Conservation (phyloP, 2,888 invertebrate genomes). For the Rosalia funebris region DNA sequence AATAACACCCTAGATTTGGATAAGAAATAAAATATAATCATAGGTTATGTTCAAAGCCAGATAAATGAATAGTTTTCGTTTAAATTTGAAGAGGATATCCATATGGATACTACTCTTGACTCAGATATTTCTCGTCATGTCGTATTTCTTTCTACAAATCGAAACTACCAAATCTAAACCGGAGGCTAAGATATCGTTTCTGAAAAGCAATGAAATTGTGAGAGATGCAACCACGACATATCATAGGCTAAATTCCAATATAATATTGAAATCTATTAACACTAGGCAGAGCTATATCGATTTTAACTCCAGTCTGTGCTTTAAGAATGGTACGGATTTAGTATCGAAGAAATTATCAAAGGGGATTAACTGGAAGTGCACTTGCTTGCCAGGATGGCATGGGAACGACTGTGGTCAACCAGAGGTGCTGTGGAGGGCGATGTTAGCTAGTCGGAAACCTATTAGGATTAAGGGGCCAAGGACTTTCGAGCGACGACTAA, state of each 20-base stretch:
- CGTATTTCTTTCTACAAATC: slow-evolving; percentile 57
- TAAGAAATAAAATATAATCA: slow-evolving; percentile 38
- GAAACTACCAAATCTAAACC: slow-evolving; percentile 32
- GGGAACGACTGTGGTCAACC: slow-evolving; percentile 74
- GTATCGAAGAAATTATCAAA: slow-evolving; percentile 58
- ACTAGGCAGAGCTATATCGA: slow-evolving; percentile 56
- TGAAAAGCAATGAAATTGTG: slow-evolving; percentile 32
- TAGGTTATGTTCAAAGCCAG: slow-evolving; percentile 49
- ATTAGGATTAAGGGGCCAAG: slow-evolving; percentile 63
- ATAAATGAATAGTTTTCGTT: slow-evolving; percentile 55
- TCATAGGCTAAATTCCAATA: slow-evolving; percentile 52
- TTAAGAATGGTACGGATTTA: slow-evolving; percentile 61
- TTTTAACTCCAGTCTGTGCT: slow-evolving; percentile 63
- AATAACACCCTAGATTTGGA: no score
- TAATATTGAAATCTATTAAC: slow-evolving; percentile 49
- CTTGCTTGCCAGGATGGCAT: slow-evolving; percentile 72
- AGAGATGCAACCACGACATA: slow-evolving; percentile 51
- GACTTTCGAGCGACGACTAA: slow-evolving; percentile 65
- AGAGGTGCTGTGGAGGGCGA: slow-evolving; percentile 74
- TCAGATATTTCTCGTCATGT: slow-evolving; percentile 58
- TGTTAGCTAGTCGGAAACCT: slow-evolving; percentile 68
- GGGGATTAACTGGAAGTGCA: slow-evolving; percentile 64
- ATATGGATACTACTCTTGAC: slow-evolving; percentile 58
- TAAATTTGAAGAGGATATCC: slow-evolving; percentile 57
- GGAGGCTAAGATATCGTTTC: slow-evolving; percentile 41